Evolutionary conservation across 2,888 invertebrate species (phyloP).

Genomic region (Habroteleia sp.): DNA sequence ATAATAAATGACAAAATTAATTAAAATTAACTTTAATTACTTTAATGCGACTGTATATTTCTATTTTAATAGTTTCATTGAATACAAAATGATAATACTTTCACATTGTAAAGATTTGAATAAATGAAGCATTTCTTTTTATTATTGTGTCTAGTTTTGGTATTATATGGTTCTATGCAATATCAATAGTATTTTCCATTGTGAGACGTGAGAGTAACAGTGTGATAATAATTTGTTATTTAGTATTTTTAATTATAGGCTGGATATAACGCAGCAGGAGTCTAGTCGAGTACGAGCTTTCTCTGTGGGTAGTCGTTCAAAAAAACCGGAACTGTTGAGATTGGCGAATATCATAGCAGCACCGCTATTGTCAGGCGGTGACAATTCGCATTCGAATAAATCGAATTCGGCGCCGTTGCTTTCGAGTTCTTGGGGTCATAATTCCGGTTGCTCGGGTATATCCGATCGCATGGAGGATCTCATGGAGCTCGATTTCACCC

Average conservation of each 20-base stretch:
- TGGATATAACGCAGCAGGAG: conserved; percentile 80
- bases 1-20: too few relatives aligned
- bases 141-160: too few relatives aligned
- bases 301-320: conserved; percentile 88
- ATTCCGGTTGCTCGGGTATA: conserved; percentile 81
- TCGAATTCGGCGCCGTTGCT: conserved; percentile 87
- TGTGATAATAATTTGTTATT: conserved; percentile 53
- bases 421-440: conserved; percentile 82
- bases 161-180: too few relatives aligned
- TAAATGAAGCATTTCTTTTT: too few relatives aligned
- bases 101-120: too few relatives aligned
- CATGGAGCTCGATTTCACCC: conserved; percentile 90
- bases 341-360: conserved; percentile 73
- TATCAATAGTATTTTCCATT: neutral
- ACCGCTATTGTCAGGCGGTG: conserved; percentile 73
- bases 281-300: conserved; percentile 87
- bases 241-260: conserved; percentile 69
- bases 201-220: conserved; percentile 2
- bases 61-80: too few relatives aligned
- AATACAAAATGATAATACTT: too few relatives aligned
- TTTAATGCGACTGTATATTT: too few relatives aligned
- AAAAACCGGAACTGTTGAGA: conserved; percentile 80
- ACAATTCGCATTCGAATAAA: conserved; percentile 81
- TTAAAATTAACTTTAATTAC: too few relatives aligned
- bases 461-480: conserved; percentile 88